phyloP scores from a whole-genome alignment of 2,888 invertebrate species.

The Bugulina stolonifera region DNA sequence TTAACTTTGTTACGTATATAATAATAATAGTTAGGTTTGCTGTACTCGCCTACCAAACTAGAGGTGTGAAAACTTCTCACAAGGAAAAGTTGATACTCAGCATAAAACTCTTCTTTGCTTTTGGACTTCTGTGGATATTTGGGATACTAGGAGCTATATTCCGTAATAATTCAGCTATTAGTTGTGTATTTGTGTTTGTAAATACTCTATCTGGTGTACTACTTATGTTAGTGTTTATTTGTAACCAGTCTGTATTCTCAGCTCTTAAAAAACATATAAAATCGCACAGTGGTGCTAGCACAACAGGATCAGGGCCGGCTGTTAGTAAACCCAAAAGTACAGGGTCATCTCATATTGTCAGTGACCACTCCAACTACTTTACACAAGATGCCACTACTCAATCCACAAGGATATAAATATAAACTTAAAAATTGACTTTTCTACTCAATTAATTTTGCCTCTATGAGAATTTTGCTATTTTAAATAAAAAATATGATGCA shows the following conservation, averaged over 20 bases:
- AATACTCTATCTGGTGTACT: background rate
- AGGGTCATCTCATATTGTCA: no score
- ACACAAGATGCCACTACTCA: no score
- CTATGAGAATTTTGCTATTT: no score
- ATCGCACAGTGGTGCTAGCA: no score
- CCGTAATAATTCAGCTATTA: background rate
- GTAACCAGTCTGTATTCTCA: background rate
- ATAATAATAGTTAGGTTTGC: background rate
- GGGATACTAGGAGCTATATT: background rate
- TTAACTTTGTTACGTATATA: background rate
- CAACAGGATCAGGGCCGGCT: no score
- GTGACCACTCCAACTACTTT: no score
- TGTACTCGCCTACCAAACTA: background rate
- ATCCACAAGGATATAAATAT: no score
- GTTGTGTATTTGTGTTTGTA: background rate
- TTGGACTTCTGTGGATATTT: background rate
- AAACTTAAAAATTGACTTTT: no score
- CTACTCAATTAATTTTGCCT: no score
- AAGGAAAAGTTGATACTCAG: background rate
- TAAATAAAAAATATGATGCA: no score
- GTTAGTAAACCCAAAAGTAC: no score
- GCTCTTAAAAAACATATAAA: background rate
- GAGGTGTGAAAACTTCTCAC: background rate
- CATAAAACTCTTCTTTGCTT: background rate
- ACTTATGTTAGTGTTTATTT: background rate